Base-by-base conservation (phyloP, 2,888 invertebrate species). In the Sinotaia quadrata region DNA sequence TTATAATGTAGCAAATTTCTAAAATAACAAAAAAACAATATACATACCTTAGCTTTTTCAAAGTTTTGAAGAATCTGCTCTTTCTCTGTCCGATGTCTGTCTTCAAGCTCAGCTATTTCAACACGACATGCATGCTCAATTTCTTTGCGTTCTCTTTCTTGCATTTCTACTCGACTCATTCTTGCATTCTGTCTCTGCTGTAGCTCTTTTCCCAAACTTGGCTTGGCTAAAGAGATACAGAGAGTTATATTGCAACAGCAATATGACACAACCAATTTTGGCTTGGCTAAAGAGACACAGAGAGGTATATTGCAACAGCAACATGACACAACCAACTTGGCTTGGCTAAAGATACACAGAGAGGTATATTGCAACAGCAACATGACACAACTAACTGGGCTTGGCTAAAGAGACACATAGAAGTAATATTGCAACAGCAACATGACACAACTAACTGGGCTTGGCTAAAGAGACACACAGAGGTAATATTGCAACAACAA, bases 111-210 rank as follows among this genome's bases (percentile, higher is more conserved):
- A 2, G 78, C 72, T 2, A 85, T 80, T 68, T 85, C 85, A 60
- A 80, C 68, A 60, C 77, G 78, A 73, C 77, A 84, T 0, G 74
- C 77, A 24, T 84, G 81, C 60, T 85, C 85, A 21, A 85, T 81
- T n/a, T 84, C 82, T 49, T 81, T 81, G 29, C 79, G 72, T 59
- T 86, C 85, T 18, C 75, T 70, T n/a, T 85, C 85, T 63, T 82
- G 76, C 27, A 79, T 73, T 34, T 82, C 75, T 61, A 52, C 63
- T n/a, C 63, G 63, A 37, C 24, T 63, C 60, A 60, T 36, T 54
- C 24, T 33, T n/a, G n/a, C n/a, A n/a, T n/a, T n/a, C 56, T 68
- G 61, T 18, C 41, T 60, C 37, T 72, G 69, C 2, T 41, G 58
- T 10, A 72, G 66, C 31, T 72, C 72, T 2, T 44, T 49, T 33